Conservation (phyloP, 2,888 invertebrate species). For the Arge pagana region DNA sequence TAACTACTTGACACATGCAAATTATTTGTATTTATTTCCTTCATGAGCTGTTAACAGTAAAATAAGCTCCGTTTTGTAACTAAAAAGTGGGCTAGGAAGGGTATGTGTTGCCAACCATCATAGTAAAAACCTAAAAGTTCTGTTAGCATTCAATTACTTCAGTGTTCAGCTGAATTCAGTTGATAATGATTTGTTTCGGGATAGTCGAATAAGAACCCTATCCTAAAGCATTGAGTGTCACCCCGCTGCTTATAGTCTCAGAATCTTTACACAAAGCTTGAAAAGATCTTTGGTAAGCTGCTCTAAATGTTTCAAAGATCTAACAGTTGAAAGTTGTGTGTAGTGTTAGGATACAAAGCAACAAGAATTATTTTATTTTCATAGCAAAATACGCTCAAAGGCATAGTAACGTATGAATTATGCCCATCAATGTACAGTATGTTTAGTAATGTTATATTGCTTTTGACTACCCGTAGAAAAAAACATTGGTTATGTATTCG, state of each 20-base stretch:
- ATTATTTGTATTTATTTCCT: no score
- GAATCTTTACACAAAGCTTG: constrained; percentile 17
- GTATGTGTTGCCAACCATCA: no score
- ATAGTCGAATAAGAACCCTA: no score
- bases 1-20: no score
- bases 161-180: no score
- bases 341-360: constrained; percentile 46
- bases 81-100: no score
- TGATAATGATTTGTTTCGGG: no score
- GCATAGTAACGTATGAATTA: constrained; percentile 45
- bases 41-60: no score
- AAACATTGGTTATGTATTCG: constrained; percentile 48
- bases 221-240: no score
- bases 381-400: constrained; percentile 46
- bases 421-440: constrained; percentile 52
- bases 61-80: no score
- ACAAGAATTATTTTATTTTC: constrained; percentile 44
- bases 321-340: constrained; percentile 49
- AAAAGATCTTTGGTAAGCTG: constrained; percentile 17
- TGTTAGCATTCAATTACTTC: no score
- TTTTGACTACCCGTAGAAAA: constrained; percentile 45
- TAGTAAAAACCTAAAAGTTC: no score
- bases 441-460: constrained; percentile 41
- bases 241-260: constrained; percentile 17
- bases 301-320: constrained; percentile 45